A percentile compares a stretch with the other conserved stretches of the same genome.
These are phyloP conservation scores for Homarus gammarus DNA, from an alignment of 2,888 invertebrate genomes.

Conservation along the genomic window DNA sequence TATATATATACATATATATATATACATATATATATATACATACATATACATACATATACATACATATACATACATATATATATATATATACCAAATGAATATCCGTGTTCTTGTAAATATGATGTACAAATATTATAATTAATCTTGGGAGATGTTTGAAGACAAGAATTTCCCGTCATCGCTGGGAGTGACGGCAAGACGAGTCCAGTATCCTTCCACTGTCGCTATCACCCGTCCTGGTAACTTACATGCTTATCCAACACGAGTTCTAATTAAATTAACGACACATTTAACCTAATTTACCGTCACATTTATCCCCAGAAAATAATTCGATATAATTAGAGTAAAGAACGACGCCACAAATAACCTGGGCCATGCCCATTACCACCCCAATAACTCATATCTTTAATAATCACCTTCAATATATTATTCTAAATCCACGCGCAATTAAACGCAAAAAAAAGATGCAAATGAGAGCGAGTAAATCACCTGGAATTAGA, in stretches of 20 bases:
- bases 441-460: neutral
- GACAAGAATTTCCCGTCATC: too few relatives aligned
- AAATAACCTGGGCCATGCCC: neutral
- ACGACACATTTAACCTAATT: neutral
- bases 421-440: neutral
- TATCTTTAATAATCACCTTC: neutral
- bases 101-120: slow-evolving; percentile 13
- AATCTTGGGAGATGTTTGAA: too few relatives aligned
- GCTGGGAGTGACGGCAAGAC: too few relatives aligned
- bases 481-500: neutral
- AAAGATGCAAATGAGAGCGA: neutral
- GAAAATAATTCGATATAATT: slow-evolving; percentile 5
- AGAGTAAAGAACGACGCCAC: neutral
- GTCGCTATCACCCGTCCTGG: neutral
- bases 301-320: neutral
- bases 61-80: slow-evolving; percentile 31
- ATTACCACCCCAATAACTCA: neutral
- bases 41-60: slow-evolving; percentile 5
- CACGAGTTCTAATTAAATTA: neutral
- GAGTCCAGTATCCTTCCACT: too few relatives aligned
- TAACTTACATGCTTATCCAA: neutral
- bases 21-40: slow-evolving; percentile 18
- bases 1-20: slow-evolving; percentile 41
- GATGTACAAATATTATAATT: slow-evolving; percentile 22
- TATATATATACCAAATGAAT: slow-evolving; percentile 33